phyloP scores from a whole-genome alignment of 2,888 invertebrate genomes.

The Liodrosophila aerea region DNA sequence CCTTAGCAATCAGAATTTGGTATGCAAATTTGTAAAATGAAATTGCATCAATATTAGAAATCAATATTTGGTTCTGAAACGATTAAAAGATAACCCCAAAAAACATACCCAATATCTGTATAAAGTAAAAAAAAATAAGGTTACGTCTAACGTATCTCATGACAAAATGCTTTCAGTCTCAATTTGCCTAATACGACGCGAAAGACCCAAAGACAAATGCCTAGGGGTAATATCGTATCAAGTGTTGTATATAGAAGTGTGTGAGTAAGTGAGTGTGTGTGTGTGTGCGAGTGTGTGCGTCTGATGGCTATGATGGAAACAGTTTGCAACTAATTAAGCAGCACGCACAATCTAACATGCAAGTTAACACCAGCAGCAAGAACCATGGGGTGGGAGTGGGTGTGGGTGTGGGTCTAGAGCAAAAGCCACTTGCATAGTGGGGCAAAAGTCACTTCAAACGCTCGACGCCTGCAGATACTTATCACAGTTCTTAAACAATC shows the following conservation, averaged over 20 bases:
- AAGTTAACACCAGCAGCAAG: conserved; percentile 64
- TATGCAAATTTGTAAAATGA: conserved; percentile 78
- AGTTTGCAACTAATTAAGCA: conserved; percentile 78
- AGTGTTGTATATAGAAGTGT: conserved; percentile 3
- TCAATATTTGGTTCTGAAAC: conserved; percentile 64
- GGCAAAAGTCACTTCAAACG: conserved; percentile 10
- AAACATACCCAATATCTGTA: no score
- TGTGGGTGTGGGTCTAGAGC: conserved; percentile 3
- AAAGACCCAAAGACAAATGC: conserved; percentile 40
- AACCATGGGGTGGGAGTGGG: background rate
- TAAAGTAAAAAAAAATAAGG: background rate
- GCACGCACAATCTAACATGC: conserved; percentile 78
- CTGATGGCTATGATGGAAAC: conserved; percentile 59
- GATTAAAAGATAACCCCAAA: conserved; percentile 62
- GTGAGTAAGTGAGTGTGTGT: conserved; percentile 3
- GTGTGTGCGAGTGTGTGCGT: conserved; percentile 9
- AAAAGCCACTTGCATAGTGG: conserved; percentile 38
- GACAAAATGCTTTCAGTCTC: conserved; percentile 66
- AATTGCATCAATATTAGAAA: conserved; percentile 79
- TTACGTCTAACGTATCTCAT: conserved; percentile 7
- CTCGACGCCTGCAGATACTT: conserved; percentile 21
- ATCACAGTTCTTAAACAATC: conserved; percentile 44
- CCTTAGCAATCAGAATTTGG: conserved; percentile 79
- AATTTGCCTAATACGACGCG: conserved; percentile 57
- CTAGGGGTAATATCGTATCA: conserved; percentile 10